Conservation (phyloP, 2,113 vertebrate genomes). For the Sprattus sprattus region DNA sequence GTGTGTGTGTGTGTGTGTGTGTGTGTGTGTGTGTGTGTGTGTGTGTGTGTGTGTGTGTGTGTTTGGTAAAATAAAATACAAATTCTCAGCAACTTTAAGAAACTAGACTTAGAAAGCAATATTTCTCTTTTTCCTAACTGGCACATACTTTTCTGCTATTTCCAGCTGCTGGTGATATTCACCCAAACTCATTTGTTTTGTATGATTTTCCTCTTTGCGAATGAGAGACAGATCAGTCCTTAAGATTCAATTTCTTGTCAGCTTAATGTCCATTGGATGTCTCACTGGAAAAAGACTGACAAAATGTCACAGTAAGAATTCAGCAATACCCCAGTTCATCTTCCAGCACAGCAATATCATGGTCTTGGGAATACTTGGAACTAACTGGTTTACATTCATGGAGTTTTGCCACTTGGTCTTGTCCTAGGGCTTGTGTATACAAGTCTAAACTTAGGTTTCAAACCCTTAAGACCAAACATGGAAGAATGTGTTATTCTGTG, state of each 20-base stretch:
- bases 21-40: neutral
- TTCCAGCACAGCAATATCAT: neutral
- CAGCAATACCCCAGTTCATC: neutral
- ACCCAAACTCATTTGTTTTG: neutral
- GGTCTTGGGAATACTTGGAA: neutral
- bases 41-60: neutral
- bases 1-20: conserved; percentile 19
- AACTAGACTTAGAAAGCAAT: neutral
- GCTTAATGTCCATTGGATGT: neutral
- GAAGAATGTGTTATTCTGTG: neutral
- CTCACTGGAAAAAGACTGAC: neutral
- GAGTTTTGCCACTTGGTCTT: neutral
- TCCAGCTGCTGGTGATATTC: conserved; percentile 3
- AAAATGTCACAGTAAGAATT: neutral
- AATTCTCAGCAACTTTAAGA: neutral
- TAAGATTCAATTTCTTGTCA: neutral
- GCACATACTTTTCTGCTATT: neutral
- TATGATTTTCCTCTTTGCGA: neutral
- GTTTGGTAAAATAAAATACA: neutral
- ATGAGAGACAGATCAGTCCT: neutral
- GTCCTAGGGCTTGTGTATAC: neutral
- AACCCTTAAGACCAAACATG: neutral
- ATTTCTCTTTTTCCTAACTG: neutral
- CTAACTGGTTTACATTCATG: neutral
- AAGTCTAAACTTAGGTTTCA: neutral